A percentile compares a stretch with the other conserved stretches of the same genome.
Evolutionary conservation across 2,888 invertebrate species (phyloP).

Genomic region (Magallana nippona): DNA sequence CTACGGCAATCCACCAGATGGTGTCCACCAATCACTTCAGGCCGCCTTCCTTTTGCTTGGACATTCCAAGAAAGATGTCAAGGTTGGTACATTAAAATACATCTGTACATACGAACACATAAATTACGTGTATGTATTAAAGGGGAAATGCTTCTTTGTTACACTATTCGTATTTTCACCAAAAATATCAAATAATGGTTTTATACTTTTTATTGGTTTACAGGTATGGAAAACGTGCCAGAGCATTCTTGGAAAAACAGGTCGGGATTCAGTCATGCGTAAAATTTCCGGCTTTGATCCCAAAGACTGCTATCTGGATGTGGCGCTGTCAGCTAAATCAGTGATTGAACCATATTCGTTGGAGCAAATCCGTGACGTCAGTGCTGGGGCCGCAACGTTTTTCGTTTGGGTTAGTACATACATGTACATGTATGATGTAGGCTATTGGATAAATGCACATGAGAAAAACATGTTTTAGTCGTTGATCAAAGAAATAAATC

Average conservation of each 20-base stretch:
- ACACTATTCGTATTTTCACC: too few species aligned
- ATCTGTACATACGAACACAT: too few species aligned
- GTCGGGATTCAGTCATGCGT: slow-evolving; percentile 76
- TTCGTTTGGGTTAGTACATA: slow-evolving; percentile 75
- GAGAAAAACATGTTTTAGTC: too few species aligned
- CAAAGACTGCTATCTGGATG: slow-evolving; percentile 65
- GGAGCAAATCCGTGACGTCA: slow-evolving; percentile 76
- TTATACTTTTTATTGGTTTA: slow-evolving; percentile 6
- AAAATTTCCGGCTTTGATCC: slow-evolving; percentile 75
- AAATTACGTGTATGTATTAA: too few species aligned
- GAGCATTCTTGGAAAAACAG: slow-evolving; percentile 76
- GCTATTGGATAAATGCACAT: too few species aligned
- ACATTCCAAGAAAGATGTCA: slow-evolving; percentile 65
- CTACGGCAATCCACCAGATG: slow-evolving; percentile 74
- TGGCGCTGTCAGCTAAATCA: slow-evolving; percentile 69
- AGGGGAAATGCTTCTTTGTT: too few species aligned
- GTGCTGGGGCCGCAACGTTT: slow-evolving; percentile 79
- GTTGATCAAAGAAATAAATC: too few species aligned
- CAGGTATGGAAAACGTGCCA: slow-evolving; percentile 76
- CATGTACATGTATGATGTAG: too few species aligned
- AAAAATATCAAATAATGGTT: too few species aligned
- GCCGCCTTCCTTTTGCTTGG: slow-evolving; percentile 76
- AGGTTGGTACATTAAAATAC: slow-evolving; percentile 58
- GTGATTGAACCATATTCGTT: slow-evolving; percentile 68
- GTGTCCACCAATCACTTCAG: slow-evolving; percentile 72